These are phyloP conservation scores for Smittia sp. DNA, from an alignment of 2,888 invertebrate species.

Conservation along the genomic window DNA sequence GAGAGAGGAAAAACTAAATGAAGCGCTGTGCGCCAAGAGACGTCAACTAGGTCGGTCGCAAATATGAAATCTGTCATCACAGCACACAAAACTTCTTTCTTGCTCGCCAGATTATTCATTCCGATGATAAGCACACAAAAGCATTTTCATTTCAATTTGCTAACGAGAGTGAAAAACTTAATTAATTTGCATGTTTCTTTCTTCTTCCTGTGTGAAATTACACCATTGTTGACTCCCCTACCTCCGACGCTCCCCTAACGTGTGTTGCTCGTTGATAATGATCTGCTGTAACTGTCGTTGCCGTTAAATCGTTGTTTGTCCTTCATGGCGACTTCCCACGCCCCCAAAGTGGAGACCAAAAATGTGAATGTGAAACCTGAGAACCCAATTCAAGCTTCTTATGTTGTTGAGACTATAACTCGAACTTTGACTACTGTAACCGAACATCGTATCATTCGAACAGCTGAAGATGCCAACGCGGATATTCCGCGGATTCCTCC, in stretches of 20 bases:
- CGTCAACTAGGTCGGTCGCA: slow-evolving; percentile 1
- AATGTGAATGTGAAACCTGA: slow-evolving; percentile 15
- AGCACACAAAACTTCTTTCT: neutral
- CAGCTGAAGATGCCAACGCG: slow-evolving; percentile 51
- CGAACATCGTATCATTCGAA: slow-evolving; percentile 61
- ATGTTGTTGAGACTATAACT: slow-evolving; percentile 62
- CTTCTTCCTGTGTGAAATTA: neutral
- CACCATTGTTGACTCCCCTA: neutral
- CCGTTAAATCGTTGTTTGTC: neutral
- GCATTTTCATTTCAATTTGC: neutral
- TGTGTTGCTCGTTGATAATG: neutral
- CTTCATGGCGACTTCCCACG: neutral
- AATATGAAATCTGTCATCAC: neutral
- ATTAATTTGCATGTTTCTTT: slow-evolving; percentile 1
- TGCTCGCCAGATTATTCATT: neutral
- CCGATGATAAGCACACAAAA: neutral
- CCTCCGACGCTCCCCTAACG: neutral
- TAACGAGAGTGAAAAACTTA: neutral
- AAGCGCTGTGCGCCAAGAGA: too few species aligned
- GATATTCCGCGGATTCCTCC: slow-evolving; percentile 34
- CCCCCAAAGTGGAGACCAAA: neutral
- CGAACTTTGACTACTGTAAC: slow-evolving; percentile 68
- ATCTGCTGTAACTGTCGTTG: slow-evolving; percentile 5
- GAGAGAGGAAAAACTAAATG: too few species aligned
- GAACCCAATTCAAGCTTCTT: slow-evolving; percentile 53